phyloP scores from a whole-genome alignment of 2,113 vertebrate genomes.

The Mesembrinibis cayennensis region DNA sequence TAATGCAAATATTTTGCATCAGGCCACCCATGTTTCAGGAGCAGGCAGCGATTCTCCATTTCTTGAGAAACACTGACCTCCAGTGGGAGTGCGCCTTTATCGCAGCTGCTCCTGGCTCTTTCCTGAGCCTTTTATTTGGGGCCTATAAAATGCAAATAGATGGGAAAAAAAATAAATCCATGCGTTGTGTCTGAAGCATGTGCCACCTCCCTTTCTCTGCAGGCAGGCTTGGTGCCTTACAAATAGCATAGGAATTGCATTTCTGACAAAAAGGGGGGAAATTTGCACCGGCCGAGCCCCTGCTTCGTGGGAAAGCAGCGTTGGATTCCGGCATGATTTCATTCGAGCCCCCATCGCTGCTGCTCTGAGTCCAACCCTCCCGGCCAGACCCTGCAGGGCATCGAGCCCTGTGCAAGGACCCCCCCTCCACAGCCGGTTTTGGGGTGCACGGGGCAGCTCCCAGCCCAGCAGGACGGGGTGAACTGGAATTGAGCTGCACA shows the following conservation, averaged over 20 bases:
- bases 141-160: rapidly evolving
- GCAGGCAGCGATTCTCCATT: neutral
- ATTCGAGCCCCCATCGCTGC: rapidly evolving
- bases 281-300: neutral
- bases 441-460: neutral
- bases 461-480: neutral
- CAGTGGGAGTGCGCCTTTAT: neutral
- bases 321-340: rapidly evolving
- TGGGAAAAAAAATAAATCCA: neutral
- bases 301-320: neutral
- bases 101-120: neutral
- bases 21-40: constrained; percentile 18
- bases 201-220: neutral
- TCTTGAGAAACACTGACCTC: constrained; percentile 51
- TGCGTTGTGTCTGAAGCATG: rapidly evolving
- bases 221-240: neutral
- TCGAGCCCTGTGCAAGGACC: rapidly evolving
- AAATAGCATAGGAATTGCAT: rapidly evolving
- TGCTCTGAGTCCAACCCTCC: neutral
- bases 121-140: neutral
- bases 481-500: neutral
- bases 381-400: neutral
- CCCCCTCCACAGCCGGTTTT: rapidly evolving
- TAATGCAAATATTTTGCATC: neutral
- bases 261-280: neutral